These are phyloP conservation scores for Lithophane ornitopus DNA, from an alignment of 2,888 invertebrate species.

Conservation along the genomic window DNA sequence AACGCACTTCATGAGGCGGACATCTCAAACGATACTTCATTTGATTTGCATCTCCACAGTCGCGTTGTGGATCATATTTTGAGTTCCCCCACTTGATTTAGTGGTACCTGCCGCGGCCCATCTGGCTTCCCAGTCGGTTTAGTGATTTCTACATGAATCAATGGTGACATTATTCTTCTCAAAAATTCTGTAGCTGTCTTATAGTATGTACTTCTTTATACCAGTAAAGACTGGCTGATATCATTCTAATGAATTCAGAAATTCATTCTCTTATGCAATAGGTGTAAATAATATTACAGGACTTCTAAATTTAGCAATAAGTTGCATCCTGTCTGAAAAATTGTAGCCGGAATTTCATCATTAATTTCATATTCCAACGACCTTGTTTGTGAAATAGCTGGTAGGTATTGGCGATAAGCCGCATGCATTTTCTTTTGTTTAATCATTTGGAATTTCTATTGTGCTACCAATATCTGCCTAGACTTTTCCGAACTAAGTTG, in stretches of 20 bases:
- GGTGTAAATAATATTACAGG: not conserved
- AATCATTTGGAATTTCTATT: conserved; percentile 6
- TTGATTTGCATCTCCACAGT: not conserved
- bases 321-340: not conserved
- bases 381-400: conserved; percentile 33
- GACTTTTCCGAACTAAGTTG: too few species aligned
- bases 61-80: not conserved
- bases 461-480: not conserved
- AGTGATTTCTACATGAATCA: not conserved
- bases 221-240: not conserved
- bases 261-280: not conserved
- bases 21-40: too few species aligned
- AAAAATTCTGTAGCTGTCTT: not conserved
- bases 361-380: conserved; percentile 5
- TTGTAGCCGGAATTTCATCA: conserved; percentile 11
- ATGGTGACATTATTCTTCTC: not conserved
- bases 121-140: not conserved
- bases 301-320: not conserved
- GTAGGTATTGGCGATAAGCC: conserved; percentile 29
- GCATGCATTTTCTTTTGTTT: conserved; percentile 24
- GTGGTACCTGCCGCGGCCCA: not conserved
- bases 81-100: not conserved
- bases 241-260: not conserved
- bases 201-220: not conserved
- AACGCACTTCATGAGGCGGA: not conserved